Evolutionary conservation across 2,888 invertebrate species (phyloP), one percentile per base, ranked within the genome.

Genomic region (Rotaria socialis): DNA sequence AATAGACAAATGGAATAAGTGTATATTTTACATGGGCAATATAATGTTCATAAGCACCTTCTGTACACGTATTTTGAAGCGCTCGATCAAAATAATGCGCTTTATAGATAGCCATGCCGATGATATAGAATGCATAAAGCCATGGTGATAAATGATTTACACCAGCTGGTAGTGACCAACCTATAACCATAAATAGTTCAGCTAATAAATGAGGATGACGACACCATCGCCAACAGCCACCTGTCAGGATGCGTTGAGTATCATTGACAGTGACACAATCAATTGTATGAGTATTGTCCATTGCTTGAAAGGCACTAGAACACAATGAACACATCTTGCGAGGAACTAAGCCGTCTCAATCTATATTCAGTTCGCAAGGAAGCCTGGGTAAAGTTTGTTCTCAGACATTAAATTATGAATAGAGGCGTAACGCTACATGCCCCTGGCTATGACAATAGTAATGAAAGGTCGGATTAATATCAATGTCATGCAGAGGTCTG

Each of bases 131-230:
- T n/a, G 80, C 11, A 11, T 80, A 80, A 11, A 80, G 3, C 80
- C 80, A 80, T 80, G 80, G 80, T 24, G 47, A 24, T n/a, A 24
- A n/a, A 47, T 47, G 47, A 14, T n/a, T 10, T 2, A 47, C 6
- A n/a, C 47, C 80, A 47, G 80, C 80, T 22, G 80, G 80, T 24
- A 80, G 11, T 43, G 80, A 41, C 80, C 80, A 80, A 24, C 47
- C 43, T 2, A 47, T 47, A 2, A 80, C 80, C 80, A 80, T 80
- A n/a, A 80, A 14, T 47, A 80, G 47, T 80, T 80, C 80, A 80
- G 80, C 80, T 80, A 80, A 8, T 4, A 80, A 24, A 80, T 80
- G 47, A 80, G 80, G 80, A 80, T 80, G 24, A n/a, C 80, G 80
- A 80, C 80, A 80, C 80, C 43, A 47, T 80, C 47, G 24, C 80